Conservation (phyloP, 2,113 vertebrate genomes). For the Etheostoma spectabile region DNA sequence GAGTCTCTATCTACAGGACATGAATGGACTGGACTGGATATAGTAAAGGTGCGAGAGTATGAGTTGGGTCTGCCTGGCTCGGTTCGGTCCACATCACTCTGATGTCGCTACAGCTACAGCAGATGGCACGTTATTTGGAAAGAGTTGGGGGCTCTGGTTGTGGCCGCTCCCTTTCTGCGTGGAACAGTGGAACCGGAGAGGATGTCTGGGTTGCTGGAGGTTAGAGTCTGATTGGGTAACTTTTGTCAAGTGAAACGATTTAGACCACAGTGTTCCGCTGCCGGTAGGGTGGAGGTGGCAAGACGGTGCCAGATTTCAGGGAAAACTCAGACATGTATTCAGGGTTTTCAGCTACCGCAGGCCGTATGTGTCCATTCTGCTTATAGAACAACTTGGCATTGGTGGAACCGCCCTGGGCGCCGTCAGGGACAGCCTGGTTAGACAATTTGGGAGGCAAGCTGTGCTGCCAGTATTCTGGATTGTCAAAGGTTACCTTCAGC, state of each 20-base stretch:
- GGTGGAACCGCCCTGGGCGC: constrained; percentile 89
- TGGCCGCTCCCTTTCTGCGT: constrained; percentile 16
- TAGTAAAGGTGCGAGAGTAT: constrained; percentile 27
- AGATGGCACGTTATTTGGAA: constrained; percentile 49
- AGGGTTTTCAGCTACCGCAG: constrained; percentile 93
- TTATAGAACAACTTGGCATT: constrained; percentile 96
- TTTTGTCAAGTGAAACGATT: constrained; percentile 46
- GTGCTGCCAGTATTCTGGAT: constrained; percentile 99
- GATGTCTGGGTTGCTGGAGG: constrained; percentile 52
- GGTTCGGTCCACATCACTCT: constrained; percentile 34
- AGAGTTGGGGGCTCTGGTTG: constrained; percentile 37
- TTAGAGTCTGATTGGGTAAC: constrained; percentile 37
- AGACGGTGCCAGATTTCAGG: constrained; percentile 91
- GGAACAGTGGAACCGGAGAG: constrained; percentile 58
- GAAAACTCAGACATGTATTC: constrained; percentile 97
- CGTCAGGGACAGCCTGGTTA: constrained; percentile 82
- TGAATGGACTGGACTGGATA: constrained; percentile 56
- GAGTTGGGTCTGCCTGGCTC: constrained; percentile 34
- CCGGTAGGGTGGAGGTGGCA: constrained; percentile 97
- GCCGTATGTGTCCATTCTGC: constrained; percentile 95
- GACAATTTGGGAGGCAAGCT: constrained; percentile 92
- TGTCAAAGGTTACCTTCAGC: constrained; percentile 97
- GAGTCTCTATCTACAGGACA: constrained; percentile 73
- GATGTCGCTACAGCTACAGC: constrained; percentile 70
- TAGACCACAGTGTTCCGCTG: constrained; percentile 99